Conservation (phyloP, 2,797 vertebrate species). For the Crypturellus tataupa region DNA sequence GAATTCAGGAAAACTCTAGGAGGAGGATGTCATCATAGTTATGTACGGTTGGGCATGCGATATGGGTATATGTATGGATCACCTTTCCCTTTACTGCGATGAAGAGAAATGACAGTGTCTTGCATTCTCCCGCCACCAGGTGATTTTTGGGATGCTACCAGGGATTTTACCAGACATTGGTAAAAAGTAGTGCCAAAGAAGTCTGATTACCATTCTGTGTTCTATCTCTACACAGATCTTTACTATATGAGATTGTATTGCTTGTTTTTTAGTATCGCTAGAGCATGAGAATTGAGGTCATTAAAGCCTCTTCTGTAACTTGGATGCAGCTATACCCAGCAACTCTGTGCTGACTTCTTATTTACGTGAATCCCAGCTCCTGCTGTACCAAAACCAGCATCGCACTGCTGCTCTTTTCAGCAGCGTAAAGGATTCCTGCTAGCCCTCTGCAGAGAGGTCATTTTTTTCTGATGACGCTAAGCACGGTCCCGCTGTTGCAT, state of each 20-base stretch:
- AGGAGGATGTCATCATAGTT: not conserved
- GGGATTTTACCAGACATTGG: not conserved
- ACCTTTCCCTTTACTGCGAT: not conserved
- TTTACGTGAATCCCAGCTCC: not conserved
- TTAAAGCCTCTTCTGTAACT: not conserved
- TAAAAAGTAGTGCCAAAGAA: not conserved
- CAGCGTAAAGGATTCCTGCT: not conserved
- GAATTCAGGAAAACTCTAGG: not conserved
- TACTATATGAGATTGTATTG: not conserved
- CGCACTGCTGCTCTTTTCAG: not conserved
- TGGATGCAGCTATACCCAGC: not conserved
- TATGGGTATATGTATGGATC: not conserved
- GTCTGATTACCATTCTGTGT: not conserved
- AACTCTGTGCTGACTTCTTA: not conserved
- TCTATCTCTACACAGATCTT: not conserved
- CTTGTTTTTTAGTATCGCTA: not conserved
- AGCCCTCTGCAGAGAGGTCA: not conserved
- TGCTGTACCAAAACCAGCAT: not conserved
- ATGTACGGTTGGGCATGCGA: not conserved
- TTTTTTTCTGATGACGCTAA: not conserved
- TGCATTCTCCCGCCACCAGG: fast-evolving
- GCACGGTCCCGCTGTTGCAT: not conserved
- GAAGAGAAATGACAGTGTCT: not conserved
- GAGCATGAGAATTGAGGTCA: not conserved
- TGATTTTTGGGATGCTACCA: not conserved